A percentile compares a stretch with the other conserved stretches of the same genome.
These are phyloP conservation scores for Paramacrobiotus metropolitanus DNA, from an alignment of 1,140 invertebrate genomes.

Conservation along the genomic window DNA sequence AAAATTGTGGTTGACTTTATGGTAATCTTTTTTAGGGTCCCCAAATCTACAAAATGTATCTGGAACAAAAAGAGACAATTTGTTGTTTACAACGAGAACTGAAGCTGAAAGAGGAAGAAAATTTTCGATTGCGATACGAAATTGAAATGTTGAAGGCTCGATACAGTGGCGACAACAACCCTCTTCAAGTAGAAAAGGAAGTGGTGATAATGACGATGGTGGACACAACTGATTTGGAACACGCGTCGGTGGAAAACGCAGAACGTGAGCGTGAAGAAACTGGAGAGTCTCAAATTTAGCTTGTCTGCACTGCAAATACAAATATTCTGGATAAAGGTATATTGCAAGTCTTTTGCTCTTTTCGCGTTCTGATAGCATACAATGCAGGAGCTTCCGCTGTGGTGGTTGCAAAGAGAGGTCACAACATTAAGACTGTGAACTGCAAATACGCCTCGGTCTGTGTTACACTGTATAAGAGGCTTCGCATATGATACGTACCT, in stretches of 20 bases:
- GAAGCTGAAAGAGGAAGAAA: not conserved
- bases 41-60: not conserved
- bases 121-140: not conserved
- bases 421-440: no score
- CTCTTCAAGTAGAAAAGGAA: not conserved
- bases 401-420: no score
- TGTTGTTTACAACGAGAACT: not conserved
- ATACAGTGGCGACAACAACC: not conserved
- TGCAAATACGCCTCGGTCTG: no score
- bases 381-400: no score
- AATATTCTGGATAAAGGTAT: constrained; percentile 4
- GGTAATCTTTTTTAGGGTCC: not conserved
- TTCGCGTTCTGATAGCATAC: no score
- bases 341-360: no score
- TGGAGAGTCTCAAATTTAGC: not conserved
- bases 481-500: no score
- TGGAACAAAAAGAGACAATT: not conserved
- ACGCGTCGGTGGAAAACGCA: not conserved
- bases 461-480: no score
- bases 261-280: not conserved
- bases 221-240: not conserved
- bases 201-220: not conserved
- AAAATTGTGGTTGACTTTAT: not conserved
- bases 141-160: not conserved
- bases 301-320: constrained; percentile 2